phyloP scores from a whole-genome alignment of 1,140 invertebrate genomes.

The Eriocheir sinensis region DNA sequence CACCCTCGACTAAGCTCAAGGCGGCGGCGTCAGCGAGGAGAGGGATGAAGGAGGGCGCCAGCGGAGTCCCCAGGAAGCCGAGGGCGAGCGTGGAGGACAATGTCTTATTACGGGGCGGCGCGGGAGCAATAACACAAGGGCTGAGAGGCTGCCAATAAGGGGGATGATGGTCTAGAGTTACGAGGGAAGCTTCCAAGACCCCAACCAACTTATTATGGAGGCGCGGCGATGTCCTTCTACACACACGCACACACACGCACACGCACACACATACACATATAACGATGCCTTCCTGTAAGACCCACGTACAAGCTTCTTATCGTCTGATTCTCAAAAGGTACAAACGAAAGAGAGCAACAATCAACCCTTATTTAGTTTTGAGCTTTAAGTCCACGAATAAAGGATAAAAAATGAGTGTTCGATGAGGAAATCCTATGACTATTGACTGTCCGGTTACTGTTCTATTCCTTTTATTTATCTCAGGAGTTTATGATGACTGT shows the following conservation, averaged over 20 bases:
- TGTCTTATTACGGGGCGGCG: conserved; percentile 52
- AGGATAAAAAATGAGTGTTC: too few relatives aligned
- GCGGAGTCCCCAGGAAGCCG: background rate
- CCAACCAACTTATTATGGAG: conserved; percentile 60
- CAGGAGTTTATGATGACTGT: too few relatives aligned
- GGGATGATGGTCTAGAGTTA: conserved; percentile 61
- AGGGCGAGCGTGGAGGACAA: background rate
- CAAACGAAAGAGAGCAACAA: too few relatives aligned
- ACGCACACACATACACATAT: conserved; percentile 50
- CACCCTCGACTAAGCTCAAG: too few relatives aligned
- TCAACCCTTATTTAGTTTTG: too few relatives aligned
- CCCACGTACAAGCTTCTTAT: background rate
- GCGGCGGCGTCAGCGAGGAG: background rate
- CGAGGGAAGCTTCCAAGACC: conserved; percentile 29
- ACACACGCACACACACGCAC: conserved; percentile 37
- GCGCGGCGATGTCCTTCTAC: background rate
- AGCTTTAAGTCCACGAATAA: too few relatives aligned
- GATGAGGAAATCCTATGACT: too few relatives aligned
- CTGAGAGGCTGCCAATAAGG: conserved; percentile 67
- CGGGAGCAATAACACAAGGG: conserved; percentile 60
- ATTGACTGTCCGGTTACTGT: too few relatives aligned
- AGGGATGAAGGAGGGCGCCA: background rate
- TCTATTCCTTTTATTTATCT: too few relatives aligned
- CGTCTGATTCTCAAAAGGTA: too few relatives aligned
- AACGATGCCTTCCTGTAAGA: background rate